A percentile compares a stretch with the other conserved stretches of the same genome.
Evolutionary conservation across 23 tunicate genomes (phyloP).

Genomic region (Halocynthia roretzi): DNA sequence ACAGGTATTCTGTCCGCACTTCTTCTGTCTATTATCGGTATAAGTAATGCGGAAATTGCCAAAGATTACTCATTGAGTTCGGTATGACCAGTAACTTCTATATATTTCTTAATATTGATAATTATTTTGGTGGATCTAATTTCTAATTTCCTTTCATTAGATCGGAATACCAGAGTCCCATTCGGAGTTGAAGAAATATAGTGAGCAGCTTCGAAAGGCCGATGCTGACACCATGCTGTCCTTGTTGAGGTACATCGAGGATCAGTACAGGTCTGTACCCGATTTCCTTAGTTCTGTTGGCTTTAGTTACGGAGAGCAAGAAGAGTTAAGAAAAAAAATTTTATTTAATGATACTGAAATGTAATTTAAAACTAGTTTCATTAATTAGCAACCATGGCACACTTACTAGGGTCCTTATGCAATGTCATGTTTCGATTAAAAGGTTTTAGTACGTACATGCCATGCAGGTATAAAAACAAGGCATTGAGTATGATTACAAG

Average conservation of each 20-base stretch:
- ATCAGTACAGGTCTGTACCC: slow-evolving; percentile 28
- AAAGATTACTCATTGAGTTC: slow-evolving; percentile 21
- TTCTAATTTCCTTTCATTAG: slow-evolving; percentile 1
- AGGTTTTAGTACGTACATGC: too few relatives aligned
- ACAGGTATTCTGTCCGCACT: slow-evolving; percentile 55
- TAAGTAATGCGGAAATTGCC: slow-evolving; percentile 10
- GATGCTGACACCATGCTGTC: slow-evolving; percentile 16
- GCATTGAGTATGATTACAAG: too few relatives aligned
- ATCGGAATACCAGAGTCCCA: slow-evolving; percentile 10
- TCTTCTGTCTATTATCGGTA: slow-evolving; percentile 37
- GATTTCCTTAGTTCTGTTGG: slow-evolving; percentile 32
- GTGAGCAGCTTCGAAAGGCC: slow-evolving; percentile 19
- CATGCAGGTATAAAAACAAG: too few relatives aligned
- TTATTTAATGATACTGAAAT: too few relatives aligned
- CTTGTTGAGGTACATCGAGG: slow-evolving; percentile 39
- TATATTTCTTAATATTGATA: slow-evolving; percentile 5
- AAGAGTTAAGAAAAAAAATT: slow-evolving; percentile 5
- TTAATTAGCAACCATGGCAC: too few relatives aligned
- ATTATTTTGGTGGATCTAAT: neutral
- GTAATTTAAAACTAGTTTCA: too few relatives aligned
- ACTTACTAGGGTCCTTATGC: too few relatives aligned
- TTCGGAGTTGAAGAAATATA: slow-evolving; percentile 18
- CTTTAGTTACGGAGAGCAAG: slow-evolving; percentile 39
- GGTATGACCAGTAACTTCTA: neutral
- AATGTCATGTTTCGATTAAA: too few relatives aligned